A percentile compares a stretch with the other conserved stretches of the same genome.
These are phyloP conservation scores for Papilio dardanus DNA, from an alignment of 1,140 invertebrate species.

Conservation along the genomic window DNA sequence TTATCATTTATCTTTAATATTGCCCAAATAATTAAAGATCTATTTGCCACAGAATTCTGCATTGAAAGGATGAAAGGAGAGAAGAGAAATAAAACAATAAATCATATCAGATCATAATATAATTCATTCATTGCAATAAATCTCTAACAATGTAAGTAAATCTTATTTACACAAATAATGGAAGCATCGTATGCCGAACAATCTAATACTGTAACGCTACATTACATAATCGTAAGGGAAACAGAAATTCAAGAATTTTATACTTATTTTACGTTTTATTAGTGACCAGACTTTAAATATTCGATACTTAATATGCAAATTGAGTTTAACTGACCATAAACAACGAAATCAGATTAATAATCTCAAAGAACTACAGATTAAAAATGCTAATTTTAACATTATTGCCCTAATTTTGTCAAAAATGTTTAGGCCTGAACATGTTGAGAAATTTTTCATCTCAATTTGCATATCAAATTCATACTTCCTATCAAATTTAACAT, in stretches of 20 bases:
- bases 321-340: neutral
- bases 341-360: neutral
- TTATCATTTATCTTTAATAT: no score
- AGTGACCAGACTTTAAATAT: slow-evolving; percentile 35
- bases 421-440: slow-evolving; percentile 3
- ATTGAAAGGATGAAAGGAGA: neutral
- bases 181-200: slow-evolving; percentile 74
- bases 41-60: no score
- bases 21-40: no score
- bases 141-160: slow-evolving; percentile 76
- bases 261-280: slow-evolving; percentile 23
- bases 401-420: neutral
- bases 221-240: slow-evolving; percentile 47
- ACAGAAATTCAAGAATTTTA: slow-evolving; percentile 30
- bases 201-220: slow-evolving; percentile 75
- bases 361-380: neutral
- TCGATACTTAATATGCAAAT: slow-evolving; percentile 23
- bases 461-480: slow-evolving; percentile 14
- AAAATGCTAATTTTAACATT: neutral
- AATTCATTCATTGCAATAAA: slow-evolving; percentile 74
- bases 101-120: slow-evolving; percentile 73
- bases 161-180: slow-evolving; percentile 76
- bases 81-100: slow-evolving; percentile 57
- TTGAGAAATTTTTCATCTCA: neutral
- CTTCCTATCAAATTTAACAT: slow-evolving; percentile 32